These are phyloP conservation scores for Sarcophaga subvicina DNA, from an alignment of 2,888 invertebrate species.

Conservation along the genomic window DNA sequence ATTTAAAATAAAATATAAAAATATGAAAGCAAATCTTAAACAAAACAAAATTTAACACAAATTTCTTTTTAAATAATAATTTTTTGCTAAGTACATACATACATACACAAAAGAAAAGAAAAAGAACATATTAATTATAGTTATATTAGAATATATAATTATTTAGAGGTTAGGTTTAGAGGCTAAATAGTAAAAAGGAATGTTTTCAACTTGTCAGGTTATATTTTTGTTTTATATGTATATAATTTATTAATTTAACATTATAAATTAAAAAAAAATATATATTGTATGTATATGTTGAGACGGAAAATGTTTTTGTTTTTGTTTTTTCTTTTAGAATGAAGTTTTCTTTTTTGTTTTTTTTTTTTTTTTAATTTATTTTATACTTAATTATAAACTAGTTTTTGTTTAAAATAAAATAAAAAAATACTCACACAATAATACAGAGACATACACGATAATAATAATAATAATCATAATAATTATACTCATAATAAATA, in stretches of 20 bases:
- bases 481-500: slow-evolving; percentile 12
- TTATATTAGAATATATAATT: slow-evolving; percentile 17
- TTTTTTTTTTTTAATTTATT: not conserved
- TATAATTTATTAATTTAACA: not conserved
- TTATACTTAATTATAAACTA: slow-evolving; percentile 57
- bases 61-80: not conserved
- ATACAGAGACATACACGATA: slow-evolving; percentile 55
- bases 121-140: not conserved
- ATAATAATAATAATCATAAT: slow-evolving; percentile 18
- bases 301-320: slow-evolving; percentile 55
- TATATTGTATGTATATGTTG: slow-evolving; percentile 26
- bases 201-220: slow-evolving; percentile 37
- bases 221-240: not conserved
- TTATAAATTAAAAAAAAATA: not conserved
- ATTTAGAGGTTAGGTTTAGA: slow-evolving; percentile 27
- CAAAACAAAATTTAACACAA: slow-evolving; percentile 47
- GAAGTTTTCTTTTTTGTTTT: slow-evolving; percentile 26
- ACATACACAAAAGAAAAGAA: slow-evolving; percentile 32
- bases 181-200: slow-evolving; percentile 45
- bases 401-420: slow-evolving; percentile 36
- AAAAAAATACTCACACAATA: slow-evolving; percentile 64
- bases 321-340: slow-evolving; percentile 33
- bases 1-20: slow-evolving; percentile 37
- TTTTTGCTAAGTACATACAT: slow-evolving; percentile 30
- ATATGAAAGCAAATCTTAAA: slow-evolving; percentile 26